Evolutionary conservation across 2,797 vertebrate species (phyloP), one percentile per base, ranked within the genome.

Genomic region (Phrynocephalus forsythii): DNA sequence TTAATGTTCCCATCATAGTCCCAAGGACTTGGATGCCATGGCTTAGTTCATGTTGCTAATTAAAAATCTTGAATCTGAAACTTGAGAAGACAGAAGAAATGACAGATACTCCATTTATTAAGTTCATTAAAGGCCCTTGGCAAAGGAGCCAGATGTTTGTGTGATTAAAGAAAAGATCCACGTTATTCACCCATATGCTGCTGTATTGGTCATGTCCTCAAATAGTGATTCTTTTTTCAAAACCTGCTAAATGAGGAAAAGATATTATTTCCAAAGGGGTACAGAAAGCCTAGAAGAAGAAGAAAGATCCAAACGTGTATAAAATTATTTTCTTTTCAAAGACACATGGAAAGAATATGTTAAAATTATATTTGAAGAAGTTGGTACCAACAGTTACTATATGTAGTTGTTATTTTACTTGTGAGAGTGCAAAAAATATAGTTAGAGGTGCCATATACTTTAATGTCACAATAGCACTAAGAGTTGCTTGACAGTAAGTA

Each of bases 31-130:
- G 30, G 44, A 82, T 69, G 79, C 20, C 30, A 28, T 56, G 63
- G n/a, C 50, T 82, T 81, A 85, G 77, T 82, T 89, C 77, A 88
- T 90, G 68, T 87, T 93, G 88, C 78, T 30, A 89, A 91, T 73
- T 20, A 88, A 86, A 88, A 86, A 80, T 69, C 69, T 84, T 48
- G 78, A 73, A 80, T 86, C 76, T 69, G 80, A 78, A 80, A 84
- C 84, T 71, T 69, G 24, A 84, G 79, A 63, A 89, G 3, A 24
- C 3, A 0, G 67, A 87, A 88, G 71, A 90, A 92, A 10, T 73
- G 82, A 69, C 1, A 26, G 66, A 71, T 56, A 67, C 33, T 24
- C 79, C 75, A 38, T 44, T 88, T 75, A 79, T 86, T 86, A 83
- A 89, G 83, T 91, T 89, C 85, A 71, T 8, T 85, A 80, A 83